Evolutionary conservation across 2,113 vertebrate species (phyloP), one percentile per base, ranked within the genome.

Genomic region (Cephalopterus ornatus): DNA sequence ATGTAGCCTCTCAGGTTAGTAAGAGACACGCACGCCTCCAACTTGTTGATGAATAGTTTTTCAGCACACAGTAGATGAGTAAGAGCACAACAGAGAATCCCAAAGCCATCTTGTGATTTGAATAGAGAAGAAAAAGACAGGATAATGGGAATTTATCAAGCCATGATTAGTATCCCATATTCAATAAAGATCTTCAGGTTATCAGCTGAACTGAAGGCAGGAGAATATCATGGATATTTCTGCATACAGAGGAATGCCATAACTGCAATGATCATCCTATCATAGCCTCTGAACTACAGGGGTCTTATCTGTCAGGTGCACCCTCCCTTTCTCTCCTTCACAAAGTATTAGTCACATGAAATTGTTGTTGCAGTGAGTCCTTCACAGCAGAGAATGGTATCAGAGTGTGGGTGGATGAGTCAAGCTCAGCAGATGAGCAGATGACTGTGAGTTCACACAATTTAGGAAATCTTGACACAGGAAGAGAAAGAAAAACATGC

Each of bases 1-100:
- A 3, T n/a, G 6, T 22, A 63, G 30, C 2, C 81, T 35, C 30
- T 81, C 35, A 62, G 19, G 11, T 76, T 67, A 47, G 18, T 30
- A 46, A 56, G 5, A 76, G 23, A n/a, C 15, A 65, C 8, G 2
- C 8, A 44, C 5, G 2, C 23, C 3, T 3, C 4, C 6, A 71
- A 9, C 12, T 63, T 79, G 61, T 7, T 4, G 6, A 27, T 63
- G 2, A 63, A 50, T 8, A 70, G 11, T 2, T 77, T 94, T 87
- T 79, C 55, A 42, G 37, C 22, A 44, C 7, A 44, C 12, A 85
- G 56, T 9, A 68, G 28, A 20, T 63, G 14, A 81, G 3, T 46
- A 46, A 72, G 9, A 80, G 3, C 18, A 82, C 8, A 75, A 63
- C 39, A 67, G 39, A 55, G 8, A 88, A 74, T 32, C 27, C 28